Conservation (phyloP, 2,888 invertebrate species). For the Nasonia oneida region DNA sequence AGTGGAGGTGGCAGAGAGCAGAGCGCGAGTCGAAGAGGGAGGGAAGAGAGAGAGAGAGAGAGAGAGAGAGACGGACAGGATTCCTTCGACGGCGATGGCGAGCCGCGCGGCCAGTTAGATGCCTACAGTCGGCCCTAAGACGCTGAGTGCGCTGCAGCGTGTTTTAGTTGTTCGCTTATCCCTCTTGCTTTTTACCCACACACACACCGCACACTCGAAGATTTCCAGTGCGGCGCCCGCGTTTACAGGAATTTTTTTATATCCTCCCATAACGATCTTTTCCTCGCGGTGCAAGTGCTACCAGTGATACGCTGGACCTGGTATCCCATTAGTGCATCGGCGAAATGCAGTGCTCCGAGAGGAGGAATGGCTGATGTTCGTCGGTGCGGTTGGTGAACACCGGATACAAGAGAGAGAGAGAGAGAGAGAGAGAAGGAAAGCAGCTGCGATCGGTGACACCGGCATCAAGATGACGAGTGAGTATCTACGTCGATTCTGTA, state of each 20-base stretch:
- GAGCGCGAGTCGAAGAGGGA: conserved; percentile 5
- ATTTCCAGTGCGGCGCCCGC: no score
- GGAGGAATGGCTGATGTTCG: not conserved
- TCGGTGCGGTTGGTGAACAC: not conserved
- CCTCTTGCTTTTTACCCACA: not conserved
- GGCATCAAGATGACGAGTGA: not conserved
- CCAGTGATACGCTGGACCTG: not conserved
- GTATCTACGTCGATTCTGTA: not conserved
- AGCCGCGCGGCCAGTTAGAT: conserved; percentile 5
- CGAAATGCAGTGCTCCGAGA: conserved; percentile 19
- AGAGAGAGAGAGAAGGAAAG: not conserved
- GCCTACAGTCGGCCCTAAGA: conserved; percentile 57
- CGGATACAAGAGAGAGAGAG: not conserved
- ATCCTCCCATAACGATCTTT: not conserved
- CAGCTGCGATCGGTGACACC: conserved; percentile 19
- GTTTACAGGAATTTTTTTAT: no score
- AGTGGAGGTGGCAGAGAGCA: conserved; percentile 23
- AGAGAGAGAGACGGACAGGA: conserved; percentile 43
- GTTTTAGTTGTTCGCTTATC: not conserved
- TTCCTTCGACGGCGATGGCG: conserved; percentile 55
- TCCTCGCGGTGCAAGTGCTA: not conserved
- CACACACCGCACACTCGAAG: no score
- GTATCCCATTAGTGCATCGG: not conserved
- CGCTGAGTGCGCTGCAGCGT: conserved; percentile 3
- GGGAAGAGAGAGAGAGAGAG: not conserved